These are phyloP conservation scores for Acronicta psi DNA, from an alignment of 2,888 invertebrate genomes.

Conservation along the genomic window DNA sequence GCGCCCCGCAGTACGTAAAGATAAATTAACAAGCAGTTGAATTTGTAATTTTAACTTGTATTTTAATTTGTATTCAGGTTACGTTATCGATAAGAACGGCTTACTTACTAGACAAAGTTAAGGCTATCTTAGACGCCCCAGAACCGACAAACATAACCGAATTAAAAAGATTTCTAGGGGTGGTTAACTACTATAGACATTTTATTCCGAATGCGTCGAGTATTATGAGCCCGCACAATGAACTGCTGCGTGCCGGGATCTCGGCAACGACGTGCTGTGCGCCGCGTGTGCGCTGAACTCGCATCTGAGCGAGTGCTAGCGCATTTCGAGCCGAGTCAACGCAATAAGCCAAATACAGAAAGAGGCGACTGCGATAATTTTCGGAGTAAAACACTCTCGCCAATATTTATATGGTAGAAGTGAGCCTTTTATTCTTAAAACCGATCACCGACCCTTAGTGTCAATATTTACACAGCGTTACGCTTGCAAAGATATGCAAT, in stretches of 20 bases:
- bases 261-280: background rate
- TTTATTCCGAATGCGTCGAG: slow-evolving; percentile 11
- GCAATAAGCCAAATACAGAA: slow-evolving; percentile 5
- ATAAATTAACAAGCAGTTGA: too few relatives aligned
- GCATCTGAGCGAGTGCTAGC: slow-evolving; percentile 41
- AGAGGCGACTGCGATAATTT: background rate
- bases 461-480: background rate
- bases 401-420: background rate
- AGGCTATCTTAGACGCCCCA: slow-evolving; percentile 6
- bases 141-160: slow-evolving; percentile 9
- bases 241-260: background rate
- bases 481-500: background rate
- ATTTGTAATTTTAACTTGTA: too few relatives aligned
- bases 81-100: background rate
- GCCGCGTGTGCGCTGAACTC: slow-evolving; percentile 15
- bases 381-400: background rate
- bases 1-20: too few relatives aligned
- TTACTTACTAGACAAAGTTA: slow-evolving; percentile 7
- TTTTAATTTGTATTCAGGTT: too few relatives aligned
- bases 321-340: slow-evolving; percentile 29
- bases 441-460: background rate
- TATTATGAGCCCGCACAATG: slow-evolving; percentile 2
- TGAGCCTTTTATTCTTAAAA: background rate
- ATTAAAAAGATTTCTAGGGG: slow-evolving; percentile 10
- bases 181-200: slow-evolving; percentile 14